phyloP scores from a whole-genome alignment of 37 sponge, comb jelly and placozoan genomes.

The Cliona cf. orientalis region DNA sequence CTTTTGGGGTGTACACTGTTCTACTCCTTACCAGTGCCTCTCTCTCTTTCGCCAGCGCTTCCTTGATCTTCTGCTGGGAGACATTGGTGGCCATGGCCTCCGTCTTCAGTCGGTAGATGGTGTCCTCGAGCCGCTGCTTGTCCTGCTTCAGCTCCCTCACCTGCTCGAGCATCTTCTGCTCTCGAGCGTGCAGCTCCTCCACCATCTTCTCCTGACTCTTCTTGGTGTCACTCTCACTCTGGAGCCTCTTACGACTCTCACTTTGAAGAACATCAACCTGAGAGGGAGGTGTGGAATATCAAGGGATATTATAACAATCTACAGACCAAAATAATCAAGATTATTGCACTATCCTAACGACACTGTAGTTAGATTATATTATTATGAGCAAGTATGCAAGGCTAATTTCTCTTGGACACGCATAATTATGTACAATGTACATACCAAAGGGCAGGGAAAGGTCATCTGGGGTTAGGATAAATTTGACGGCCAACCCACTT shows the following conservation, averaged over 20 bases:
- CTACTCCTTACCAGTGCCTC: conserved; percentile 28
- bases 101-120: conserved; percentile 58
- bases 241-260: conserved; percentile 37
- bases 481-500: neutral
- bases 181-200: conserved; percentile 25
- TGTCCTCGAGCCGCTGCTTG: conserved; percentile 69
- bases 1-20: neutral
- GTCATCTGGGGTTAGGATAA: neutral
- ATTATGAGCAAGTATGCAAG: too few relatives aligned
- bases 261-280: conserved; percentile 14
- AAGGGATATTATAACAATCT: too few relatives aligned
- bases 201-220: conserved; percentile 26
- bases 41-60: conserved; percentile 56
- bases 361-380: too few relatives aligned
- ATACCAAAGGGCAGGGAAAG: neutral
- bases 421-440: neutral
- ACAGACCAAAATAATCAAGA: too few relatives aligned
- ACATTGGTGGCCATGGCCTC: conserved; percentile 16
- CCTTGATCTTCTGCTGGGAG: conserved; percentile 36
- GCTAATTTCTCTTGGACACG: neutral
- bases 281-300: neutral
- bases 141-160: conserved; percentile 42
- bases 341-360: too few relatives aligned
- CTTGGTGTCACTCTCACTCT: conserved; percentile 35
- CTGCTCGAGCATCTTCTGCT: conserved; percentile 13